Conservation (phyloP, 2,113 vertebrate species). For the Atractosteus spatula region DNA sequence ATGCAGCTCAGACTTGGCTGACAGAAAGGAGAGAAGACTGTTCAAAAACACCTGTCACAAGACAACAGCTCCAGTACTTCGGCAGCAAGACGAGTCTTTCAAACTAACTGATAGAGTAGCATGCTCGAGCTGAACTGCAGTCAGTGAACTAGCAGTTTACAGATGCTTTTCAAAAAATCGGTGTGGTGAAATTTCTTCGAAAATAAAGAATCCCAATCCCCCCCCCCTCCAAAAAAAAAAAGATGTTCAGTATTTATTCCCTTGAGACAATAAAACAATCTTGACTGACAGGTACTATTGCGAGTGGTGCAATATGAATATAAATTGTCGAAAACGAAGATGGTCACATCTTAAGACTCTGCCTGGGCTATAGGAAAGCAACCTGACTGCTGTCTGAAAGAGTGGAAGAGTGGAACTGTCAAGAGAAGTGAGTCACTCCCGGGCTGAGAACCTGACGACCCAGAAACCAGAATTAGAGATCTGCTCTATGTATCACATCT, state of each 20-base stretch:
- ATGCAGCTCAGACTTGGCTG: conserved; percentile 35
- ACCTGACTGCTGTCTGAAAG: background rate
- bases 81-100: conserved; percentile 53
- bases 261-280: background rate
- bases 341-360: background rate
- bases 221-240: conserved; percentile 34
- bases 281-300: background rate
- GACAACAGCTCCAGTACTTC: conserved; percentile 44
- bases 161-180: conserved; percentile 19
- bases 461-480: background rate
- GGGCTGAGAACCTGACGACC: background rate
- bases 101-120: conserved; percentile 38
- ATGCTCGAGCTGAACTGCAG: conserved; percentile 39
- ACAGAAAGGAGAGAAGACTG: conserved; percentile 42
- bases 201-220: background rate
- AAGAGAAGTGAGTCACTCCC: background rate
- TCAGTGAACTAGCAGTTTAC: conserved; percentile 18
- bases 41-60: conserved; percentile 58
- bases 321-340: background rate
- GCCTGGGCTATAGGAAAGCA: background rate
- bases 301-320: background rate
- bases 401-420: background rate
- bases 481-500: background rate
- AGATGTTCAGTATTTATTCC: conserved; percentile 21
- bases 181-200: background rate